phyloP scores from a whole-genome alignment of 1,140 invertebrate genomes.

The Colletes gigas region DNA sequence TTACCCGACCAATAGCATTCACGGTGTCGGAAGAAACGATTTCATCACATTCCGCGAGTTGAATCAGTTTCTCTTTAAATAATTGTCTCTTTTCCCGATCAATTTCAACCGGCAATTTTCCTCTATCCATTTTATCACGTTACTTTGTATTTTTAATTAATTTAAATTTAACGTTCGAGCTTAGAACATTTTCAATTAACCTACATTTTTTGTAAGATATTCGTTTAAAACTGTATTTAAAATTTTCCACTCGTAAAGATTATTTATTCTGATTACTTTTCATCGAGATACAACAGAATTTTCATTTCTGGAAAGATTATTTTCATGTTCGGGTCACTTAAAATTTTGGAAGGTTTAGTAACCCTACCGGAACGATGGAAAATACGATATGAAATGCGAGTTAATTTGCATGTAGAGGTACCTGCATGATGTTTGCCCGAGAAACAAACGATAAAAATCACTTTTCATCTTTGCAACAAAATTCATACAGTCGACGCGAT shows the following conservation, averaged over 20 bases:
- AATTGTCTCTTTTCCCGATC: slow-evolving; percentile 24
- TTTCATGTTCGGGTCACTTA: neutral
- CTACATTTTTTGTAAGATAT: neutral
- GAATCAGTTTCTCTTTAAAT: slow-evolving; percentile 44
- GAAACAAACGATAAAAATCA: slow-evolving; percentile 10
- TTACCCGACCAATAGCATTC: slow-evolving; percentile 48
- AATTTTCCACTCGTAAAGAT: neutral
- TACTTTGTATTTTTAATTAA: too few species aligned
- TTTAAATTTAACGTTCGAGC: neutral
- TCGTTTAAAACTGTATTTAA: neutral
- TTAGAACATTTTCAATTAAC: neutral
- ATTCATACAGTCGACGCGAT: neutral
- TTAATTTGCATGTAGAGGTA: neutral
- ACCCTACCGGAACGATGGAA: neutral
- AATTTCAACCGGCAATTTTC: neutral
- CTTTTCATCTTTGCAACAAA: neutral
- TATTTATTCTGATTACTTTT: neutral
- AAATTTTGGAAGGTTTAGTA: slow-evolving; percentile 19
- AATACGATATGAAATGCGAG: neutral
- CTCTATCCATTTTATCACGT: slow-evolving; percentile 21
- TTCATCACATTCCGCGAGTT: slow-evolving; percentile 61
- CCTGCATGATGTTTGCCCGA: neutral
- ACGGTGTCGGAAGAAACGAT: slow-evolving; percentile 63
- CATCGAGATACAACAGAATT: too few species aligned
- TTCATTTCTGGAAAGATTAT: slow-evolving; percentile 4